These are phyloP conservation scores for Ctenodactylus gundi DNA, from an alignment of 2,113 vertebrate species.

Conservation along the genomic window DNA sequence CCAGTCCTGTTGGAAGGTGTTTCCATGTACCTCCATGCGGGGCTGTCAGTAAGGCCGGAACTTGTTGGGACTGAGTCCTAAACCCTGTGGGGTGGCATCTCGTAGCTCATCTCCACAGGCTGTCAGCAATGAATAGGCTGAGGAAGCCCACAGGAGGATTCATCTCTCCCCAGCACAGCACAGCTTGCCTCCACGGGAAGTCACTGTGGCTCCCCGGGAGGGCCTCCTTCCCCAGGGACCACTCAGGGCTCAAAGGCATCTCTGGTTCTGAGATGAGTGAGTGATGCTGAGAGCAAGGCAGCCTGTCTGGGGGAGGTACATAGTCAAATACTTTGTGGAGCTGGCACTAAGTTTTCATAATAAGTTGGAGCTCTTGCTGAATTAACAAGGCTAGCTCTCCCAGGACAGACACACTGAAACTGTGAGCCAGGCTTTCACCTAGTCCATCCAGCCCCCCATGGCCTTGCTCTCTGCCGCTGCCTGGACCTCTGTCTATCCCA, in stretches of 20 bases:
- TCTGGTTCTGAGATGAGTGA: not conserved
- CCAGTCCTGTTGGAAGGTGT: not conserved
- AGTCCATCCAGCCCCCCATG: not conserved
- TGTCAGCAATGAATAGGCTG: too few relatives aligned
- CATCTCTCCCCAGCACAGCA: not conserved
- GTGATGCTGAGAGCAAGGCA: accelerated
- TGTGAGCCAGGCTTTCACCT: not conserved
- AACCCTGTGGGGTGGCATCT: too few relatives aligned
- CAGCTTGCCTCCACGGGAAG: not conserved
- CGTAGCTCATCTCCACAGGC: too few relatives aligned
- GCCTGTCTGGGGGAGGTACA: not conserved
- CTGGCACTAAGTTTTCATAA: not conserved
- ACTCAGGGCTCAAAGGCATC: not conserved
- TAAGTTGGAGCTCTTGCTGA: not conserved
- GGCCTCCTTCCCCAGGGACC: not conserved
- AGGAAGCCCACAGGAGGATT: not conserved
- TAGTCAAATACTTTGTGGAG: not conserved
- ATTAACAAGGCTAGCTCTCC: not conserved
- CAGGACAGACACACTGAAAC: not conserved
- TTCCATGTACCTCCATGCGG: too few relatives aligned
- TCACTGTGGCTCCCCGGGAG: not conserved
- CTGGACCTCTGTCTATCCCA: not conserved
- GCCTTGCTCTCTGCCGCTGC: not conserved
- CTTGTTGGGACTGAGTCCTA: not conserved
- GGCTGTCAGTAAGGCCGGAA: not conserved